phyloP scores from a whole-genome alignment of 2,797 vertebrate species.

The Pipistrellus pygmaeus region DNA sequence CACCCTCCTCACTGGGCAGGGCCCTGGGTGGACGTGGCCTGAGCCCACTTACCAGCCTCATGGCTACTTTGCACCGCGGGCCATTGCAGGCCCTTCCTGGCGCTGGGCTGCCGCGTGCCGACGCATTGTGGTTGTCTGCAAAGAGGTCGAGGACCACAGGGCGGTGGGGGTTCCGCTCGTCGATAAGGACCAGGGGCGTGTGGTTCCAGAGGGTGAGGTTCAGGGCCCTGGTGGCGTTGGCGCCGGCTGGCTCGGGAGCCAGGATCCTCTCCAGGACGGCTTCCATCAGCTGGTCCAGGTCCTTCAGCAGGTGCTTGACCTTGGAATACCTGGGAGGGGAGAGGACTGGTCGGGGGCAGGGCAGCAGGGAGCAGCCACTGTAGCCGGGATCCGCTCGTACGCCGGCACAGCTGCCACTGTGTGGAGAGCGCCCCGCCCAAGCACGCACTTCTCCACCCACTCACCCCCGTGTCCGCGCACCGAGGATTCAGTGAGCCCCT shows the following conservation, averaged over 20 bases:
- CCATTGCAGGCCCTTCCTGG: neutral
- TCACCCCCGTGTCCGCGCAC: neutral
- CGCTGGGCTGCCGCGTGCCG: neutral
- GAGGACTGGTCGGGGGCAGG: neutral
- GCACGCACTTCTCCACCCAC: neutral
- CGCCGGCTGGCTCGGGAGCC: neutral
- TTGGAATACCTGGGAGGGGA: constrained; percentile 85
- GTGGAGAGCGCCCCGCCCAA: neutral
- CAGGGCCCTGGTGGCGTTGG: constrained; percentile 16
- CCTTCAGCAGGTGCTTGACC: constrained; percentile 84
- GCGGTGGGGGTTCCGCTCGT: constrained; percentile 82
- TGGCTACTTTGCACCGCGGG: constrained; percentile 88
- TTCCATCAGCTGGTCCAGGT: constrained; percentile 88
- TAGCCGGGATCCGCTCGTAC: neutral
- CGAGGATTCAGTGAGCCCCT: neutral
- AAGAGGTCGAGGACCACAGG: constrained; percentile 86
- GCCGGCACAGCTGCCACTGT: neutral
- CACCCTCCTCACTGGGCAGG: neutral
- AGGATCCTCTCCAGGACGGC: constrained; percentile 86
- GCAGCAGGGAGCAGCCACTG: neutral
- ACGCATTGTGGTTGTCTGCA: constrained; percentile 53
- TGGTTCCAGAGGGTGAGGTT: constrained; percentile 87
- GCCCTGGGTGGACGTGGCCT: accelerated
- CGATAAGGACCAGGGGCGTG: constrained; percentile 89
- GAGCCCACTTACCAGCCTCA: constrained; percentile 87